Base-by-base conservation (phyloP, 2,888 invertebrate species). In the Dendrolimus pini region DNA sequence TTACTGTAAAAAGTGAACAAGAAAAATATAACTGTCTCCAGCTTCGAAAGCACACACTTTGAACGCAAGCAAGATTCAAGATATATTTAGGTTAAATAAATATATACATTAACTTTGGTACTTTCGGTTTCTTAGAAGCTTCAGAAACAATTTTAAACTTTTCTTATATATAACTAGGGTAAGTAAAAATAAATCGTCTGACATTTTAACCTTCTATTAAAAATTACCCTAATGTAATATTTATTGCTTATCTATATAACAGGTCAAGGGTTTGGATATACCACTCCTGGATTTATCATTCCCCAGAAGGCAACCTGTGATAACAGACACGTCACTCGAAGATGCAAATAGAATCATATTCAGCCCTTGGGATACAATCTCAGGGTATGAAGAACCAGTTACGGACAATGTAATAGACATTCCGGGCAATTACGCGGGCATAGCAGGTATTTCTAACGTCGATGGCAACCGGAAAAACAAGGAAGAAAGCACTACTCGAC, bases 311-410 rank as follows among this genome's bases (percentile, higher is more conserved):
- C 83, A 83, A 72, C 81, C 85, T 74, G 78, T 80, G 75, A 82
- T 84, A 78, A 80, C 80, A 63, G 89, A 89, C 74, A 75, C 87
- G 62, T 89, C 89, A 59, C 81, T 90, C 61, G 90, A 90, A 78
- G 88, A 90, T 76, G 90, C 88, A 74, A 90, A 90, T 80, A 87
- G 88, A 83, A 90, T 90, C 78, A 90, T 90, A 84, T 90, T 90
- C 78, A 90, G 89, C 78, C 90, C 90, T 57, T 90, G 90, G 90
- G 89, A 90, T 64, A 76, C 90, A 73, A 82, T 89, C 72, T 83
- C 89, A 59, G 85, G 87, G 53, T 89, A 79, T 77, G 90, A 88
- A 64, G 88, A 88, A 60, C 70, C 83, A 53, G 87, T 80, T 63
- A 89, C 89, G 68, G 88, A 88, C 72, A 84, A 78, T 74, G 79